These are phyloP conservation scores for Anomalospiza imberbis DNA, from an alignment of 2,797 vertebrate genomes.

Conservation along the genomic window DNA sequence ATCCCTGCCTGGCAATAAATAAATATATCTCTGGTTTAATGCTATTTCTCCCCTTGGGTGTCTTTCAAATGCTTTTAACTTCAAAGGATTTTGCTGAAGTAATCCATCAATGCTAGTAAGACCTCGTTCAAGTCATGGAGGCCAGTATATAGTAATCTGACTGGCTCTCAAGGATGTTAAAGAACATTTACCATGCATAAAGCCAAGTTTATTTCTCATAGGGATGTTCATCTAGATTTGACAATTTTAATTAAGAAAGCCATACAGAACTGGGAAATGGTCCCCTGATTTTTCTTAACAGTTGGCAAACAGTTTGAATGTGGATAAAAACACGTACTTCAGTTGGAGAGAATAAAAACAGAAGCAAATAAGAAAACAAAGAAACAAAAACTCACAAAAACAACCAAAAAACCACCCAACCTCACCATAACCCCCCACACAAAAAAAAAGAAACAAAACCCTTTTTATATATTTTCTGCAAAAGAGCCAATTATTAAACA, in stretches of 20 bases:
- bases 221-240: background rate
- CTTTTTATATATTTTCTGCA: background rate
- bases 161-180: background rate
- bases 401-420: no score
- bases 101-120: slow-evolving; percentile 17
- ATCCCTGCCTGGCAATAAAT: background rate
- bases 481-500: background rate
- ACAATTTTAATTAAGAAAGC: slow-evolving; percentile 42
- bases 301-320: background rate
- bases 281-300: background rate
- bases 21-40: slow-evolving; percentile 7
- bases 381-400: background rate
- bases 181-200: background rate
- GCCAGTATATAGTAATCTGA: background rate
- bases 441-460: background rate
- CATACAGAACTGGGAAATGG: background rate
- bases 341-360: background rate
- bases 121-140: background rate
- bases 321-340: background rate
- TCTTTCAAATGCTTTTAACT: slow-evolving; percentile 38
- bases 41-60: slow-evolving; percentile 23
- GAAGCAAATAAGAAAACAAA: background rate
- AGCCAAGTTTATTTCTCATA: background rate
- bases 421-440: no score
- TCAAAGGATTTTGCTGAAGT: background rate